A percentile compares a stretch with the other conserved stretches of the same genome.
Evolutionary conservation across 2,888 invertebrate species (phyloP).

Genomic region (Galerucella calmariensis): DNA sequence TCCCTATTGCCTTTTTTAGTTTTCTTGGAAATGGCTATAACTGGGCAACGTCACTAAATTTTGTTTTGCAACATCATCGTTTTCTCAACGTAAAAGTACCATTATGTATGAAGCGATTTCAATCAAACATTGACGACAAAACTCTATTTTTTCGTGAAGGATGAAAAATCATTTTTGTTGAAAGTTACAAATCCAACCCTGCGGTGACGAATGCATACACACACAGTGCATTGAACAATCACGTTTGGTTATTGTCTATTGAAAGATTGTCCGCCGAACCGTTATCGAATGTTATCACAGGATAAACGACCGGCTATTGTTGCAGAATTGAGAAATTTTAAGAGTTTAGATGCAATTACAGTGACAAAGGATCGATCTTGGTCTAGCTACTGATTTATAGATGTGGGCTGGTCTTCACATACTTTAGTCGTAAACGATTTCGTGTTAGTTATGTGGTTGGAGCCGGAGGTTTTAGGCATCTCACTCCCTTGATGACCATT

Average conservation of each 20-base stretch:
- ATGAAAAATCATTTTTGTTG: too few relatives aligned
- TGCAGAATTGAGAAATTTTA: constrained; percentile 17
- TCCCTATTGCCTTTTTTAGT: too few relatives aligned
- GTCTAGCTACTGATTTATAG: constrained; percentile 11
- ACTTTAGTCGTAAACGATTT: constrained; percentile 3
- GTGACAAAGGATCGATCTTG: constrained; percentile 9
- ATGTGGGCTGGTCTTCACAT: constrained; percentile 9
- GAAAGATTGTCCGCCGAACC: constrained; percentile 12
- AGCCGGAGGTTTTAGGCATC: not conserved
- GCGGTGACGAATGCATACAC: not conserved
- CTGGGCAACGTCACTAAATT: too few relatives aligned
- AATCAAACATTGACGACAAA: too few relatives aligned
- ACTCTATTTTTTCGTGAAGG: too few relatives aligned
- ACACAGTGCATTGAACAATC: constrained; percentile 13
- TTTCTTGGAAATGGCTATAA: too few relatives aligned
- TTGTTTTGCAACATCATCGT: too few relatives aligned
- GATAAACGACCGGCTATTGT: constrained; percentile 15
- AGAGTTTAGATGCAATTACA: constrained; percentile 16
- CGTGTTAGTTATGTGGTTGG: not conserved
- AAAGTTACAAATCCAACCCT: not conserved
- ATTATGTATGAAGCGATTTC: too few relatives aligned
- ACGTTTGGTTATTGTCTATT: constrained; percentile 18
- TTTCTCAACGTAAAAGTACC: too few relatives aligned
- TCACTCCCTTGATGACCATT: too few relatives aligned
- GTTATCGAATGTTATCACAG: constrained; percentile 15